Base-by-base conservation (phyloP, 2,113 vertebrate genomes). In the Dicrurus megarhynchus region DNA sequence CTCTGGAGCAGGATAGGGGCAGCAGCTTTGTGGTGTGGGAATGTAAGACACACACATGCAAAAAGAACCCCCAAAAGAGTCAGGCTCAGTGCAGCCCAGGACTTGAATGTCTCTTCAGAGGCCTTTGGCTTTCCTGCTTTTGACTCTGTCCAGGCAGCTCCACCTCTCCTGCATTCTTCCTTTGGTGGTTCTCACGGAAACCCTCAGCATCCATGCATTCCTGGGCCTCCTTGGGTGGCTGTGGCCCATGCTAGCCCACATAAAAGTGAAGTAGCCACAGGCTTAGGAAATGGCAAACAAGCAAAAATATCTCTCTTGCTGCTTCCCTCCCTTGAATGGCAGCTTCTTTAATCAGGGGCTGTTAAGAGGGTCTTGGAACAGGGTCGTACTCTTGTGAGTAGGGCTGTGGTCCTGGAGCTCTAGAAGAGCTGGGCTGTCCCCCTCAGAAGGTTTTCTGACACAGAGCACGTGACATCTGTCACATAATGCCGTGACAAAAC, bases 331-430 rank as follows among this genome's bases (percentile, higher is more conserved):
- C 30, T 53, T 28, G 60, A 67, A 35, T 22, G 42, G 69, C 78
- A 82, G n/a, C 52, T 27, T n/a, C 50, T 84, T 61, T 27, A 27
- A 32, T 16, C 24, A 6, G 37, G 20, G 3, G 1, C 33, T 65
- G 16, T 55, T 39, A 17, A 30, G 39, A 1, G 3, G 41, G 11
- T 61, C 33, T 14, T 39, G 35, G 37, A 73, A 23, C 4, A 0
- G 1, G 7, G 11, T 50, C 0, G 0, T 56, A 35, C 14, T 64
- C 49, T 32, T 46, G 13, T 33, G 49, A 57, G 63, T 1, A 30
- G 35, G 39, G 61, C 64, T 60, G 50, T 60, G 69, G 30, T 57
- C n/a, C 50, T 70, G 60, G 19, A 30, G 55, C 65, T 56, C 23
- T 8, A 8, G 32, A 50, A 49, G 23, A 50, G 50, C 65, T 65